phyloP scores from a whole-genome alignment of 2,888 invertebrate genomes.

The Caenorhabditis sp. region DNA sequence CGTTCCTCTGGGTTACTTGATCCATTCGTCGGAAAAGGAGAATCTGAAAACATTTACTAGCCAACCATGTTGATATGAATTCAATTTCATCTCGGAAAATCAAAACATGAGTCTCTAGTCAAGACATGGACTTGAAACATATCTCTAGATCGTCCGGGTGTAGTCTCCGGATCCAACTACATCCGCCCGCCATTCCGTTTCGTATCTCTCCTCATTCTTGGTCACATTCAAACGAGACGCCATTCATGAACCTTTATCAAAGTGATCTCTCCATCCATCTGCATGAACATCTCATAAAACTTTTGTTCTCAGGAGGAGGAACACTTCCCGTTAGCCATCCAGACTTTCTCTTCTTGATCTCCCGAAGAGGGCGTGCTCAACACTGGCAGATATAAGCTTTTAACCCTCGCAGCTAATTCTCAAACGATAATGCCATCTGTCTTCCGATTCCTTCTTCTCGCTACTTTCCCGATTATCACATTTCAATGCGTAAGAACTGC shows the following conservation, averaged over 20 bases:
- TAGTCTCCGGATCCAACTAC: not conserved
- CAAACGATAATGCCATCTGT: too few relatives aligned
- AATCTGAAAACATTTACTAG: too few relatives aligned
- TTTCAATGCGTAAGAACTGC: not conserved
- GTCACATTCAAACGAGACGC: not conserved
- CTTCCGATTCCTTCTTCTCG: not conserved
- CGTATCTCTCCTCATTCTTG: not conserved
- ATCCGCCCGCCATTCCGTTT: not conserved
- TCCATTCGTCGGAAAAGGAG: too few relatives aligned
- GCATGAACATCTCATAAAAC: not conserved
- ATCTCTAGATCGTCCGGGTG: too few relatives aligned
- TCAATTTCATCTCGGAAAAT: too few relatives aligned
- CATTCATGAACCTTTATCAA: not conserved
- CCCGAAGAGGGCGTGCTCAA: not conserved
- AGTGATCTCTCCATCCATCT: constrained; percentile 2
- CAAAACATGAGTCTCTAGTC: too few relatives aligned
- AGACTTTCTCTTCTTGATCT: not conserved
- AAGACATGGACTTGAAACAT: too few relatives aligned
- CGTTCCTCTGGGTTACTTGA: too few relatives aligned
- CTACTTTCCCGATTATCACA: not conserved
- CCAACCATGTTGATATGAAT: too few relatives aligned
- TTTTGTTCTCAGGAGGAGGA: not conserved
- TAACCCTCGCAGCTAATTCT: not conserved
- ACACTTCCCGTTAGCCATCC: not conserved
- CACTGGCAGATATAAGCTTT: not conserved